These are phyloP conservation scores for Adrianichthys oophorus DNA, from an alignment of 2,797 vertebrate species.

Conservation along the genomic window DNA sequence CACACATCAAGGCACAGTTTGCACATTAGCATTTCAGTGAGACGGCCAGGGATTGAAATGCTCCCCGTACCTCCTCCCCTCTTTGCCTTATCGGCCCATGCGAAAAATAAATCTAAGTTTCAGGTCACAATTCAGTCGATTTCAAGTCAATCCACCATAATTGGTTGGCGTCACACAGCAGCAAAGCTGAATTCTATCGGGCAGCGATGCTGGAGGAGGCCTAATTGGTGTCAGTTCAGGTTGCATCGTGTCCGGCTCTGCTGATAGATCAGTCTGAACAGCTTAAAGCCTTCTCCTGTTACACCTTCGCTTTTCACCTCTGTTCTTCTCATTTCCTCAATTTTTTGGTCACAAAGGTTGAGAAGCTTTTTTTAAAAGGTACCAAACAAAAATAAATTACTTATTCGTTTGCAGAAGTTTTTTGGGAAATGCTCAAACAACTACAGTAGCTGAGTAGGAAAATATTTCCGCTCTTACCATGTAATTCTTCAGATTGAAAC, in stretches of 20 bases:
- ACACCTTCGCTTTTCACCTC: slow-evolving; percentile 10
- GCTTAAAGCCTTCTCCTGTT: slow-evolving; percentile 41
- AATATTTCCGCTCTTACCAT: too few species aligned
- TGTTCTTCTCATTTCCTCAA: slow-evolving; percentile 3
- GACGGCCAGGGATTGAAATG: slow-evolving; percentile 75
- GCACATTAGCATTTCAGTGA: slow-evolving; percentile 61
- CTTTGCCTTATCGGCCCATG: slow-evolving; percentile 64
- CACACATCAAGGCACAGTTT: slow-evolving; percentile 62
- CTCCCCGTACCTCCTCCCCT: slow-evolving; percentile 55
- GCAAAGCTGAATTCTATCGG: slow-evolving; percentile 70
- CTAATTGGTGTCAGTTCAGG: slow-evolving; percentile 82
- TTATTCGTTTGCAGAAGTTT: too few species aligned
- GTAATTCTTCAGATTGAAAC: too few species aligned
- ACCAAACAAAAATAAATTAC: too few species aligned
- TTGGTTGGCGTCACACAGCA: slow-evolving; percentile 72
- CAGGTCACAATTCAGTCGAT: slow-evolving; percentile 80
- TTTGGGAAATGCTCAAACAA: too few species aligned
- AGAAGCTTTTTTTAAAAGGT: too few species aligned
- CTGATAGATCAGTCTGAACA: slow-evolving; percentile 48
- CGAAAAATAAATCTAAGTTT: slow-evolving; percentile 81
- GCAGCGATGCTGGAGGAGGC: slow-evolving; percentile 59
- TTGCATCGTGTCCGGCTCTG: slow-evolving; percentile 51
- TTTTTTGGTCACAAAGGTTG: slow-evolving; percentile 19
- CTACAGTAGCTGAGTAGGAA: too few species aligned
- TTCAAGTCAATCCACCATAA: slow-evolving; percentile 77